Conservation (phyloP, 2,888 invertebrate genomes). For the Aspidiotus rigidus region DNA sequence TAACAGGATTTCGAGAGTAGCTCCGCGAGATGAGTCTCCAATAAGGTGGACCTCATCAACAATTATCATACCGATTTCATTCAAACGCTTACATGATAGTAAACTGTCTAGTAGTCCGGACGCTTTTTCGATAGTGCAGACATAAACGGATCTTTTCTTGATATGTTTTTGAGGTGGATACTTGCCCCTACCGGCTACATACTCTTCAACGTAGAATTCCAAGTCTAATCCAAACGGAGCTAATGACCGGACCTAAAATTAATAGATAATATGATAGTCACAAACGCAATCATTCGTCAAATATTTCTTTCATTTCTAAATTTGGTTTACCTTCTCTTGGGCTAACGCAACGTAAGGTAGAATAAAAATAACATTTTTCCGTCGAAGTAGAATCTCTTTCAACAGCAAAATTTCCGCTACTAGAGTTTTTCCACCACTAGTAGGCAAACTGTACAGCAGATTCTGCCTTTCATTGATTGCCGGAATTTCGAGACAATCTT, state of each 20-base stretch:
- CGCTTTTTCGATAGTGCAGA: slow-evolving; percentile 93
- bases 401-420: slow-evolving; percentile 93
- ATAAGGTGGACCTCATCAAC: slow-evolving; percentile 90
- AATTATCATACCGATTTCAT: slow-evolving; percentile 68
- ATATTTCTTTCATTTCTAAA: background rate
- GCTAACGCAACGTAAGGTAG: slow-evolving; percentile 93
- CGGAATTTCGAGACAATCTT: slow-evolving; percentile 74
- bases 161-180: slow-evolving; percentile 73
- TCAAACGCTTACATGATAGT: slow-evolving; percentile 59
- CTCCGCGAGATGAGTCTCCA: slow-evolving; percentile 78
- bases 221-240: slow-evolving; percentile 79
- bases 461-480: slow-evolving; percentile 64
- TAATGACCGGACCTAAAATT: slow-evolving; percentile 62
- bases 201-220: slow-evolving; percentile 87
- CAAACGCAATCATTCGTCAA: background rate
- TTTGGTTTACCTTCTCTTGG: slow-evolving; percentile 71
- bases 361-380: slow-evolving; percentile 77
- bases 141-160: slow-evolving; percentile 68
- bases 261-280: background rate
- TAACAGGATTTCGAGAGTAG: slow-evolving; percentile 70
- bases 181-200: slow-evolving; percentile 79
- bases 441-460: slow-evolving; percentile 85
- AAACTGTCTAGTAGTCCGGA: slow-evolving; percentile 74
- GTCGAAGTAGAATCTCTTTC: slow-evolving; percentile 67
- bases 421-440: slow-evolving; percentile 93